Evolutionary conservation across 2,113 vertebrate genomes (phyloP).

Genomic region (Dasyprocta punctata): DNA sequence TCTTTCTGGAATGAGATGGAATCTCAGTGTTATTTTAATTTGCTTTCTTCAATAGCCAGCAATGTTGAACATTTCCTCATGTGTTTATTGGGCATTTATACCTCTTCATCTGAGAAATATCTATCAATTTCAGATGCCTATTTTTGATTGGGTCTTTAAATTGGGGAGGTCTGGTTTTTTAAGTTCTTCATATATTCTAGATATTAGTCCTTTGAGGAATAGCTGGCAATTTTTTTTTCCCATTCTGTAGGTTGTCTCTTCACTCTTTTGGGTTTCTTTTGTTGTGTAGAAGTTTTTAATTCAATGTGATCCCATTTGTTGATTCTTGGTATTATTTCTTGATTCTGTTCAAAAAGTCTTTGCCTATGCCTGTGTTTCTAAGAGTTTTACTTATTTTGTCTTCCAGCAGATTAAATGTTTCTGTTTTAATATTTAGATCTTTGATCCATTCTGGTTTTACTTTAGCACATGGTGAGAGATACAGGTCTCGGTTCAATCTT

Average conservation of each 20-base stretch:
- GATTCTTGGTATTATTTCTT: background rate
- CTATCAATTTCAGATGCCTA: background rate
- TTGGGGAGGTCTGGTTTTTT: background rate
- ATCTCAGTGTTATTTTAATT: background rate
- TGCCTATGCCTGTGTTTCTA: background rate
- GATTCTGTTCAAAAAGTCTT: background rate
- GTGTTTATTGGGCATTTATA: background rate
- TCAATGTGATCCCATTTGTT: background rate
- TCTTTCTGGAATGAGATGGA: background rate
- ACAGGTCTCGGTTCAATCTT: background rate
- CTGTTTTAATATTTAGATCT: background rate
- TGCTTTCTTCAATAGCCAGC: background rate
- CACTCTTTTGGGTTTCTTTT: background rate
- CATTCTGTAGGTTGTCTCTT: background rate
- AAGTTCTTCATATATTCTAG: background rate
- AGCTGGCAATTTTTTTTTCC: background rate
- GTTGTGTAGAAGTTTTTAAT: background rate
- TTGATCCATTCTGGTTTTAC: background rate
- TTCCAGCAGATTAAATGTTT: background rate
- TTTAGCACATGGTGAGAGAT: background rate
- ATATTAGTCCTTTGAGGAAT: background rate
- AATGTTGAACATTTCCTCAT: background rate
- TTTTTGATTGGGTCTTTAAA: background rate
- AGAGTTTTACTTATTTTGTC: background rate
- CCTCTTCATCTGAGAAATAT: background rate